Conservation (phyloP, 2,113 vertebrate species). For the Microcebus murinus region DNA sequence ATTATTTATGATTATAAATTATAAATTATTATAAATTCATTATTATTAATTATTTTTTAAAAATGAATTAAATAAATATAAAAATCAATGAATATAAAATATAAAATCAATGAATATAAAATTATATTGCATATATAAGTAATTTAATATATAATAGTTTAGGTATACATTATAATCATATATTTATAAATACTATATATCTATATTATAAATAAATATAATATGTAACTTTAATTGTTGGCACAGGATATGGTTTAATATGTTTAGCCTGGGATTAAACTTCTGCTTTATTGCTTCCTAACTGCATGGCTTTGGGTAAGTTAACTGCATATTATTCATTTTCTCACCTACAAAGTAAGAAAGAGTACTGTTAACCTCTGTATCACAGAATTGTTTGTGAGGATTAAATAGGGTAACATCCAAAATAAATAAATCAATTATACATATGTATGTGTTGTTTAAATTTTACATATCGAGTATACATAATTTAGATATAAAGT, state of each 20-base stretch:
- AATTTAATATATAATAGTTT: neutral
- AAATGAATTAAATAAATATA: too few relatives aligned
- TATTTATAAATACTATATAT: neutral
- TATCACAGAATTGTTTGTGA: neutral
- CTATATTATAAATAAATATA: neutral
- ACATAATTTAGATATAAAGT: neutral
- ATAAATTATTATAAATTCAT: too few relatives aligned
- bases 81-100: too few relatives aligned
- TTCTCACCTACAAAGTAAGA: neutral
- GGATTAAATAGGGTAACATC: neutral
- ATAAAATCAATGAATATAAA: neutral
- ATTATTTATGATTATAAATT: too few relatives aligned
- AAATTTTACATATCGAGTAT: neutral
- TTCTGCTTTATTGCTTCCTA: neutral
- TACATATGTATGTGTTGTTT: neutral
- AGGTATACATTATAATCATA: neutral
- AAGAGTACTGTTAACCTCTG: neutral
- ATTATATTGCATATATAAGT: neutral
- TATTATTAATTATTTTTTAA: too few relatives aligned
- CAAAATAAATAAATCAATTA: neutral
- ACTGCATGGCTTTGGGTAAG: neutral
- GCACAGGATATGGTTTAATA: neutral
- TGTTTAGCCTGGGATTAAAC: neutral
- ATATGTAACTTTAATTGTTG: neutral
- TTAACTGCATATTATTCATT: neutral